Percentiles rank a stretch among this genome's conserved stretches.
phyloP scores from a whole-genome alignment of 2,797 vertebrate genomes.

The Cossypha polioptera region DNA sequence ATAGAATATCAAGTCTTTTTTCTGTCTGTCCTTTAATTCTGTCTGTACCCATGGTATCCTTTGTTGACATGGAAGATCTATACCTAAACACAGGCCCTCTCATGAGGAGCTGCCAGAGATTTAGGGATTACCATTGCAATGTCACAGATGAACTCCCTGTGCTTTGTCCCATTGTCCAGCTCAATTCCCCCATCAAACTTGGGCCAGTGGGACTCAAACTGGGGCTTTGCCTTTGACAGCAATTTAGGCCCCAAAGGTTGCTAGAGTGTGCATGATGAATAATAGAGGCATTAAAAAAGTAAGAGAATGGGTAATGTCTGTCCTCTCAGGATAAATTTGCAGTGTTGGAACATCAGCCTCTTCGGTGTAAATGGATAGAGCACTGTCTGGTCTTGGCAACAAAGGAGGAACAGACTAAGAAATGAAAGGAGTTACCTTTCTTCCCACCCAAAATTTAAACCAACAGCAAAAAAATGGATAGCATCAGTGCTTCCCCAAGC shows the following conservation, averaged over 20 bases:
- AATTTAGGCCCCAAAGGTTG: neutral
- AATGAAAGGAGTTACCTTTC: neutral
- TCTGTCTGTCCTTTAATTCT: neutral
- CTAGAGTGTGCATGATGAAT: neutral
- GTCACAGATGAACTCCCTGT: neutral
- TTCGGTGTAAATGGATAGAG: neutral
- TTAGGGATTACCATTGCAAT: neutral
- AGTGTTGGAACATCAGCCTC: neutral
- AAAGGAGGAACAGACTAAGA: neutral
- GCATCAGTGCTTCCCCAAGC: neutral
- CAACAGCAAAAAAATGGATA: neutral
- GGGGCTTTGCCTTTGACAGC: neutral
- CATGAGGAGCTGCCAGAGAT: neutral
- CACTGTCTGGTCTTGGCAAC: accelerated
- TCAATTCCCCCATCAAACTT: neutral
- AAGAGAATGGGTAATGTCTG: neutral
- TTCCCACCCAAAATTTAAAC: neutral
- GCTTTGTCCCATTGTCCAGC: neutral
- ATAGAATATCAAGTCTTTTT: neutral
- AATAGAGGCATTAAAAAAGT: neutral
- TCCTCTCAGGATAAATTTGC: neutral
- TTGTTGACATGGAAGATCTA: neutral
- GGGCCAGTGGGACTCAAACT: neutral
- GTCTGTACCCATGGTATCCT: neutral
- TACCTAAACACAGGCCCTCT: neutral